These are phyloP conservation scores for Diachasmimorpha longicaudata DNA, from an alignment of 1,140 invertebrate species.

Conservation along the genomic window DNA sequence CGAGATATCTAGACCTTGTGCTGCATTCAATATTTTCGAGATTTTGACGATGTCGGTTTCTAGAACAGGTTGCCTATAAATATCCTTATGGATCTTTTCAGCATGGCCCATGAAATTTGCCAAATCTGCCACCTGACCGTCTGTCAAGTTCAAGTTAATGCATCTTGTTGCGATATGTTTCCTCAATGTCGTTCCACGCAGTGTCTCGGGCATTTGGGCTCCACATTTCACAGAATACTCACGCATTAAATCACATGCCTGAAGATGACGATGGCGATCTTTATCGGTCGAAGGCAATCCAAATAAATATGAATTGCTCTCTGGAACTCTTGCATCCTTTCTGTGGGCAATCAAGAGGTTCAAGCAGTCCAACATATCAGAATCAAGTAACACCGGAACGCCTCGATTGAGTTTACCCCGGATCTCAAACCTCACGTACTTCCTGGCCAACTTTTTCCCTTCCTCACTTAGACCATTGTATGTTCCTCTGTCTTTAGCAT, in stretches of 20 bases:
- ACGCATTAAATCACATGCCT: constrained; percentile 20
- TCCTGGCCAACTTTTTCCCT: constrained; percentile 11
- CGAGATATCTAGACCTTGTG: neutral
- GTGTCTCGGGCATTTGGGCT: constrained; percentile 7
- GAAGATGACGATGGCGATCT: neutral
- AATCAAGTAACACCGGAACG: constrained; percentile 20
- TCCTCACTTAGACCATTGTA: constrained; percentile 16
- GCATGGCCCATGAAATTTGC: constrained; percentile 26
- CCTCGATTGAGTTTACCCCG: constrained; percentile 20
- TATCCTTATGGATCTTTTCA: constrained; percentile 11
- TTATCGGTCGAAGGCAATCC: constrained; percentile 7
- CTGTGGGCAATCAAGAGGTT: neutral
- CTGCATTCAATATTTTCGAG: neutral
- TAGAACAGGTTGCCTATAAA: neutral
- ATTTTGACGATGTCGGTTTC: neutral
- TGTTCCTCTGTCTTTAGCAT: neutral
- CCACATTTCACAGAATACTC: constrained; percentile 15
- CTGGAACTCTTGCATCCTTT: neutral
- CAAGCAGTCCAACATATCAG: neutral
- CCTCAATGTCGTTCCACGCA: constrained; percentile 14
- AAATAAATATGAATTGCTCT: constrained; percentile 19
- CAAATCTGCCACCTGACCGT: constrained; percentile 15
- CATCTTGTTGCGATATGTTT: constrained; percentile 24
- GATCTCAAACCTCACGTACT: constrained; percentile 24
- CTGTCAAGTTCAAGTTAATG: constrained; percentile 5